Evolutionary conservation across 2,888 invertebrate genomes (phyloP), one percentile per base, ranked within the genome.

Genomic region (Parnassius apollo): DNA sequence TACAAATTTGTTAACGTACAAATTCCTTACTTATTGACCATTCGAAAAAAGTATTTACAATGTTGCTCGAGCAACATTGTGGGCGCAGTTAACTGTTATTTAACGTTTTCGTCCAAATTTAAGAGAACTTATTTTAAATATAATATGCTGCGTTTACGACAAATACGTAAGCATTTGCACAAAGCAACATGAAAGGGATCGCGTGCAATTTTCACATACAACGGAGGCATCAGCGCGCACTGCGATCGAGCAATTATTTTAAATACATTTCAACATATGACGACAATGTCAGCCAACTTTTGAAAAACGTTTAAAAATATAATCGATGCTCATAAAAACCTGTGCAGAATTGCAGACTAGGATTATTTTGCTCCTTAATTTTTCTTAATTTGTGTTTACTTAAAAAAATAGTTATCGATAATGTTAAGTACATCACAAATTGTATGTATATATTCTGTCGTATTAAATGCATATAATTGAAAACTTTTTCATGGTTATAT

Each of bases 221-320:
- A 81, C 82, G 75, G 77, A 78, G 82, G 82, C 83, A 87, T 84
- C 87, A 77, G 84, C 80, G 81, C 82, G 79, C 88, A 83, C 82
- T 78, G 84, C 81, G 75, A 80, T 77, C 80, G 78, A 78, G 80
- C 89, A 91, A 91, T 91, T 91, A 91, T 90, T 91, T 90, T 91
- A 91, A 91, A 91, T 81, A 88, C 91, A 86, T 90, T 91, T 91
- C 90, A 89, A 91, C 91, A 90, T 91, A 88, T 87, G 88, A 88
- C 81, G 85, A 85, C 89, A 89, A 90, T 89, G 86, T 86, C 88
- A 85, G 90, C 75, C 79, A 75, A 75, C 76, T 77, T 73, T 73
- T 68, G 74, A 84, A 85, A 86, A 71, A 82, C 83, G 83, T 79
- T 35, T 35, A 82, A 77, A 79, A 74, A 77, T 77, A 80, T 80